Evolutionary conservation across 2,888 invertebrate genomes (phyloP).

Genomic region (Suillia variegata): DNA sequence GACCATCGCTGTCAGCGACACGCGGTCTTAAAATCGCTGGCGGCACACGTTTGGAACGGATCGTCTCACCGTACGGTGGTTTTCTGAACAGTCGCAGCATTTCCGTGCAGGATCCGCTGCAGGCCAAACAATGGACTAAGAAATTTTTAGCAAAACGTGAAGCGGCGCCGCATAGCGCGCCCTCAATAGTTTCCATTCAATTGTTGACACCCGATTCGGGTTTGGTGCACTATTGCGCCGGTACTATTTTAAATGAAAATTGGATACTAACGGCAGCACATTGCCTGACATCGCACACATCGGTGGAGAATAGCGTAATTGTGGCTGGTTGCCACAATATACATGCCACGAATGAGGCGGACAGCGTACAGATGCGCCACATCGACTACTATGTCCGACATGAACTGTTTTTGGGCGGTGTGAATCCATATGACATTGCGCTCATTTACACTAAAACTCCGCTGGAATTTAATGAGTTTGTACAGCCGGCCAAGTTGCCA

Average conservation of each 20-base stretch:
- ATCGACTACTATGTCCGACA: constrained; percentile 54
- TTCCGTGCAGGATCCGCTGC: constrained; percentile 38
- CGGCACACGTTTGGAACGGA: constrained; percentile 19
- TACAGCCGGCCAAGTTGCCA: constrained; percentile 52
- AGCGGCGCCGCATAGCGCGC: constrained; percentile 54
- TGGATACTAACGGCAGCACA: constrained; percentile 60
- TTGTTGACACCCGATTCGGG: constrained; percentile 45
- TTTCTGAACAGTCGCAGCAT: constrained; percentile 31
- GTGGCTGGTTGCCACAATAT: constrained; percentile 57
- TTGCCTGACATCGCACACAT: constrained; percentile 46
- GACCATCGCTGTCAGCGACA: constrained; percentile 34
- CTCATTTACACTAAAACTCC: constrained; percentile 53
- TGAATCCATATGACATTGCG: constrained; percentile 58
- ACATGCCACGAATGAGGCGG: constrained; percentile 38
- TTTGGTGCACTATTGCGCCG: constrained; percentile 56
- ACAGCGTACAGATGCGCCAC: constrained; percentile 45
- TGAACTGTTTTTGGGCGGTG: constrained; percentile 54
- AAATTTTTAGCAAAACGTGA: constrained; percentile 54
- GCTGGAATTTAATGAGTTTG: constrained; percentile 45
- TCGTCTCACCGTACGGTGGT: too few species aligned
- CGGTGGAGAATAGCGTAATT: constrained; percentile 49
- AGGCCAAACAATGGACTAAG: constrained; percentile 41
- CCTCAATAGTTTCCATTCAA: constrained; percentile 56
- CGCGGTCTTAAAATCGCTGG: constrained; percentile 18
- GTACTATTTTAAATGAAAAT: constrained; percentile 55